Evolutionary conservation across 1,140 invertebrate genomes (phyloP).

Genomic region (Drosophila aff.): DNA sequence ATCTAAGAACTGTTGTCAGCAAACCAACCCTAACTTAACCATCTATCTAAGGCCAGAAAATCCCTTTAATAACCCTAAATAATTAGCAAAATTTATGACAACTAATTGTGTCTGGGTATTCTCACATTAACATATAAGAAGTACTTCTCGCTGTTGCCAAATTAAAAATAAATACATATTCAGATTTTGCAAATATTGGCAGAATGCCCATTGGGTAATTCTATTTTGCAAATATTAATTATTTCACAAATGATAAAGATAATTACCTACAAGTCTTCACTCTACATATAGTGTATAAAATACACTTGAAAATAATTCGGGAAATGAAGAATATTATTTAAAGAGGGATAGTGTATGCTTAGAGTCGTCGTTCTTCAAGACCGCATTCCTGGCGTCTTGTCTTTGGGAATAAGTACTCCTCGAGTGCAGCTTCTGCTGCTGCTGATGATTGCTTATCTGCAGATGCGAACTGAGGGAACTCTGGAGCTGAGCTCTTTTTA

Average conservation of each 20-base stretch:
- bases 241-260: slow-evolving; percentile 11
- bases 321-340: too few relatives aligned
- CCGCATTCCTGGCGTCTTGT: slow-evolving; percentile 11
- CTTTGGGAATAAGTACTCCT: slow-evolving; percentile 7
- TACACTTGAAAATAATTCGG: neutral
- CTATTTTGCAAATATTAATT: slow-evolving; percentile 25
- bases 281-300: neutral
- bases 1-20: neutral
- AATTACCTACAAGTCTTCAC: slow-evolving; percentile 5
- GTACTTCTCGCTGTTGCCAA: neutral
- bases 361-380: neutral
- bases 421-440: slow-evolving; percentile 27
- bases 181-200: slow-evolving; percentile 5
- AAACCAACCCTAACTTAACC: neutral
- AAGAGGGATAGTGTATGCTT: neutral
- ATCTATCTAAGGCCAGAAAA: neutral
- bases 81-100: neutral
- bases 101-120: slow-evolving; percentile 2
- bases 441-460: slow-evolving; percentile 49
- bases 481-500: slow-evolving; percentile 52
- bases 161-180: neutral
- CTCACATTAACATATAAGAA: slow-evolving; percentile 3
- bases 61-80: neutral
- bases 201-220: slow-evolving; percentile 22
- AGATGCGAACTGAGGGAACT: slow-evolving; percentile 19